These are phyloP conservation scores for Lycophotia porphyrea DNA, from an alignment of 2,888 invertebrate species.

Conservation along the genomic window DNA sequence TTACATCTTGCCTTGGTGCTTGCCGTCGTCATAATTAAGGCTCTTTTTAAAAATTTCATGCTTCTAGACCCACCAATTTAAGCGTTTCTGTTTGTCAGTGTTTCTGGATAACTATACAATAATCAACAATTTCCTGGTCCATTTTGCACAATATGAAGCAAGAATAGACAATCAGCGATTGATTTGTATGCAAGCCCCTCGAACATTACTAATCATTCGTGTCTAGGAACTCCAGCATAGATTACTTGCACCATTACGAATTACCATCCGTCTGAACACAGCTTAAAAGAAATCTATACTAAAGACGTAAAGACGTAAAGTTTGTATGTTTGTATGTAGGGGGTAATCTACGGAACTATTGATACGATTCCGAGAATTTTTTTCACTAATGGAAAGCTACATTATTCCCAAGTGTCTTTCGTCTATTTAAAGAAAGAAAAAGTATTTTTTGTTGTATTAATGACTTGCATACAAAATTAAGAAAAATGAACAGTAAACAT, in stretches of 20 bases:
- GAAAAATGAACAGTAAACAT: no score
- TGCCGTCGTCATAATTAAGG: not conserved
- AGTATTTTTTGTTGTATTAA: no score
- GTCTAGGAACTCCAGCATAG: constrained; percentile 1
- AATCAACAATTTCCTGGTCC: not conserved
- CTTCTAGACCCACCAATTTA: not conserved
- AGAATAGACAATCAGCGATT: not conserved
- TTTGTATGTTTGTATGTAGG: not conserved
- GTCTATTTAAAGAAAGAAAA: no score
- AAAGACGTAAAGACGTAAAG: not conserved
- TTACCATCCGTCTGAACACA: constrained; percentile 6
- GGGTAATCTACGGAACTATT: not conserved
- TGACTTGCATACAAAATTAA: no score
- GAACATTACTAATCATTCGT: constrained; percentile 14
- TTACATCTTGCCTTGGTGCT: not conserved
- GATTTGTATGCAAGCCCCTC: constrained; percentile 27
- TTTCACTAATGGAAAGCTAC: not conserved
- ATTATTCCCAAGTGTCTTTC: not conserved
- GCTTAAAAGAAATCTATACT: constrained; percentile 19
- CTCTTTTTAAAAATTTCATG: not conserved
- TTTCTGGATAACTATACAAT: not conserved
- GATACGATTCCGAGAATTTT: not conserved
- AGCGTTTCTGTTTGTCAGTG: not conserved
- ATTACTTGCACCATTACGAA: constrained; percentile 18
- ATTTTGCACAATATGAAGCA: not conserved